Evolutionary conservation across 2,888 invertebrate genomes (phyloP), one percentile per base, ranked within the genome.

Genomic region (Oegoconia quadripuncta): DNA sequence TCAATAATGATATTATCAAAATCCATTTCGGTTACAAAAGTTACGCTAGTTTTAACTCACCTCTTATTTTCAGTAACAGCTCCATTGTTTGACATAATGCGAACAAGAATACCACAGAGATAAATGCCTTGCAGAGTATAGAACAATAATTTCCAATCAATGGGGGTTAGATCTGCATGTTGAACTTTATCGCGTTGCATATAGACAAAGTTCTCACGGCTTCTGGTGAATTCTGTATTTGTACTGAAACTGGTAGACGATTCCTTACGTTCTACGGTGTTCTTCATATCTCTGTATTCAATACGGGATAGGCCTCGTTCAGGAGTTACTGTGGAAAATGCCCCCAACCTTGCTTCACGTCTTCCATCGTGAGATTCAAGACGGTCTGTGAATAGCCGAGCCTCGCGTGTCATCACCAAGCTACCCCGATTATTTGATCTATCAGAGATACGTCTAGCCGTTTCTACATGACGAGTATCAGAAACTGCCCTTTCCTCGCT

Each of bases 51-150:
- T 17, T 9, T 12, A 31, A 31, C 20, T 40, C 29, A 48, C 48
- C 38, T 41, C 1, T 31, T 16, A 23, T 41, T 44, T 13, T 39
- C 37, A 12, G 35, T 37, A 13, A 15, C 16, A 13, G 31, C 13
- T 13, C 25, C 42, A 23, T 56, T 66, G 42, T 64, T 59, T 14
- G 58, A 51, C 37, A 72, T 32, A 47, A 71, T 48, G 39, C 79
- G 73, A 39, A 65, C 46, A 23, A 82, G 38, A 3, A 83, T 45
- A 3, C 70, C 59, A 42, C 72, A 64, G 15, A 83, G 39, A 44
- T 86, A 86, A 28, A 75, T 60, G 8, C 56, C 75, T 60, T 84
- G 83, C 34, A 84, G 29, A 9, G 71, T 64, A 45, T 78, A 82
- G 32, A 84, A 59, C n/a, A 77, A 28, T 37, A 70, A 66, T 50